Evolutionary conservation across 2,888 invertebrate genomes (phyloP).

Genomic region (Sipha maydis): DNA sequence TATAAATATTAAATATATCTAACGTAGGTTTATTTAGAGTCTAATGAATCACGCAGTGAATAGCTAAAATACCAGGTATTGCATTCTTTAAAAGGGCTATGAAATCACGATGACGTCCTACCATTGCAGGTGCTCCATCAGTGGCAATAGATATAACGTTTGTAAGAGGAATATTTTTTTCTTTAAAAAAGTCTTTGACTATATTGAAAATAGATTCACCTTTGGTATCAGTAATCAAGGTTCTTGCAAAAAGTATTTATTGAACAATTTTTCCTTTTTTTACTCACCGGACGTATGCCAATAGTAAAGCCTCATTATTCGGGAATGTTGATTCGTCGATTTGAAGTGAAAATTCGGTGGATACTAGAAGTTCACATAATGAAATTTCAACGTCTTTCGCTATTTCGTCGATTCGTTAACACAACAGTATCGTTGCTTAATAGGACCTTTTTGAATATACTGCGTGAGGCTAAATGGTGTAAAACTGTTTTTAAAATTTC

Average conservation of each 20-base stretch:
- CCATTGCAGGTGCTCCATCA: constrained; percentile 61
- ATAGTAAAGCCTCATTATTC: constrained; percentile 64
- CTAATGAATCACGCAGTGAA: constrained; percentile 63
- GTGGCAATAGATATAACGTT: constrained; percentile 54
- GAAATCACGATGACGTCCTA: constrained; percentile 54
- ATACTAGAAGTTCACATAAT: no score
- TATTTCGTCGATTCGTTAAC: constrained; percentile 3
- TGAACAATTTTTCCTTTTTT: constrained; percentile 65
- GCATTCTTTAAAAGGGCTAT: constrained; percentile 48
- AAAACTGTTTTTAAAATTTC: constrained; percentile 31
- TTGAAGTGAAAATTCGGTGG: no score
- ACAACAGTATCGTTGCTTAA: neutral
- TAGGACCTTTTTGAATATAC: constrained; percentile 16
- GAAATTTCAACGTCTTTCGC: no score
- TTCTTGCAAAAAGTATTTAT: constrained; percentile 65
- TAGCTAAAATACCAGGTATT: constrained; percentile 53
- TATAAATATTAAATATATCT: no score
- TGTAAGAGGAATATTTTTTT: no score
- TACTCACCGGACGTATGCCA: constrained; percentile 65
- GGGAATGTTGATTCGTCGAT: no score
- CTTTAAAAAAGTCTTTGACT: no score
- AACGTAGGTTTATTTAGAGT: no score
- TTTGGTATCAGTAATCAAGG: no score
- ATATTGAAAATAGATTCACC: no score
- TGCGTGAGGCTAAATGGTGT: constrained; percentile 26